A percentile compares a stretch with the other conserved stretches of the same genome.
Evolutionary conservation across 1,140 invertebrate genomes (phyloP).

Genomic region (Harpegnathos saltator): DNA sequence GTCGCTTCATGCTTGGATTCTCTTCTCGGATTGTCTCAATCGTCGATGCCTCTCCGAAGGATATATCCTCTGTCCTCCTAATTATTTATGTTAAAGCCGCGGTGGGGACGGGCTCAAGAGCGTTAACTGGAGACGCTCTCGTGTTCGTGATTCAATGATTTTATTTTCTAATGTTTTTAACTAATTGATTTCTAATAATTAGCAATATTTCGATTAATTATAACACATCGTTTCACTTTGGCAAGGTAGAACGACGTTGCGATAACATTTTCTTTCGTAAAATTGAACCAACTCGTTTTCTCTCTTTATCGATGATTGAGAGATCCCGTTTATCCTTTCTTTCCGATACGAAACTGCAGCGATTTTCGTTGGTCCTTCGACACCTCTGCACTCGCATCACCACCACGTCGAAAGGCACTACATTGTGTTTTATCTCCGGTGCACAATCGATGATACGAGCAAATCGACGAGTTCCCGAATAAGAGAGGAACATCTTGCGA

Average conservation of each 20-base stretch:
- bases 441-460: slow-evolving; percentile 54
- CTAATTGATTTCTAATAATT: too few species aligned
- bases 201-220: too few species aligned
- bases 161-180: too few species aligned
- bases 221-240: not conserved
- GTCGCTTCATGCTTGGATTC: slow-evolving; percentile 65
- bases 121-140: too few species aligned
- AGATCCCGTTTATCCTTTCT: slow-evolving; percentile 34
- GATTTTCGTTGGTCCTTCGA: slow-evolving; percentile 45
- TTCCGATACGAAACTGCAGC: slow-evolving; percentile 55
- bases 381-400: slow-evolving; percentile 56
- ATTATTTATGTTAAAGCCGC: not conserved
- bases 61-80: not conserved
- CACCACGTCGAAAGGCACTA: slow-evolving; percentile 56
- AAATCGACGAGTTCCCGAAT: slow-evolving; percentile 21
- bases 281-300: too few species aligned
- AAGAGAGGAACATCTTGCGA: not conserved
- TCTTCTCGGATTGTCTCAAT: slow-evolving; percentile 55
- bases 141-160: too few species aligned
- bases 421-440: slow-evolving; percentile 47
- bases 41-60: slow-evolving; percentile 3
- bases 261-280: not conserved
- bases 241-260: not conserved
- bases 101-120: too few species aligned
- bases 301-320: slow-evolving; percentile 49